Evolutionary conservation across 2,113 vertebrate species (phyloP), one percentile per base, ranked within the genome.

Genomic region (Microtus pennsylvanicus): DNA sequence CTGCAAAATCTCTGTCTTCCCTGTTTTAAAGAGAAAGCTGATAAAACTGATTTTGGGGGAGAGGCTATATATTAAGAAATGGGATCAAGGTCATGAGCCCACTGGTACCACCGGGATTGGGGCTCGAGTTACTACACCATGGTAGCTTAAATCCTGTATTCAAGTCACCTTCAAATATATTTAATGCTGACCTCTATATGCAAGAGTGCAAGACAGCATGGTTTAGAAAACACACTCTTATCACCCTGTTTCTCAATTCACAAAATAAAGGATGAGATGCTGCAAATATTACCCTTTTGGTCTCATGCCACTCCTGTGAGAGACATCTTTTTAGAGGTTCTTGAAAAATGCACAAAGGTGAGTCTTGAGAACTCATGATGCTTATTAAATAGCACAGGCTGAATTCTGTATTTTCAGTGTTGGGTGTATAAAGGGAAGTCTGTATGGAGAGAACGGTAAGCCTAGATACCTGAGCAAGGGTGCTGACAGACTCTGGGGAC

Each of bases 401-500:
- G 47, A 93, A 90, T 85, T 97, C 47, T 82, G 42, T 77, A 80
- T 94, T 95, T 63, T 30, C 50, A 22, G 61, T 47, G 30, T 61
- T 50, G 75, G 21, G 19, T 76, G 6, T 77, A 69, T 65, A 82
- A 94, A 89, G 42, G 52, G 52, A 91, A 87, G 42, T 80, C 86
- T 96, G 69, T 42, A 69, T 61, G 76, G 85, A 69, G 42, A 83
- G 93, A 90, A 90, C 82, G 35, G 88, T 82, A 78, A 95, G n/a
- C 72, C 76, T 89, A 83, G 92, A 91, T 96, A 95, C 90, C 93
- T 97, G 95, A 94, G 90, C 80, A 96, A 94, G 61, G n/a, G 38
- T 21, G 93, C 95, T 96, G 97, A 96, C 94, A 94, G 55, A 85
- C 85, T 95, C 74, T 95, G 92, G 80, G 80, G 72, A 90, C 61